These are phyloP conservation scores for Alosa sapidissima DNA, from an alignment of 2,797 vertebrate genomes.

Conservation along the genomic window DNA sequence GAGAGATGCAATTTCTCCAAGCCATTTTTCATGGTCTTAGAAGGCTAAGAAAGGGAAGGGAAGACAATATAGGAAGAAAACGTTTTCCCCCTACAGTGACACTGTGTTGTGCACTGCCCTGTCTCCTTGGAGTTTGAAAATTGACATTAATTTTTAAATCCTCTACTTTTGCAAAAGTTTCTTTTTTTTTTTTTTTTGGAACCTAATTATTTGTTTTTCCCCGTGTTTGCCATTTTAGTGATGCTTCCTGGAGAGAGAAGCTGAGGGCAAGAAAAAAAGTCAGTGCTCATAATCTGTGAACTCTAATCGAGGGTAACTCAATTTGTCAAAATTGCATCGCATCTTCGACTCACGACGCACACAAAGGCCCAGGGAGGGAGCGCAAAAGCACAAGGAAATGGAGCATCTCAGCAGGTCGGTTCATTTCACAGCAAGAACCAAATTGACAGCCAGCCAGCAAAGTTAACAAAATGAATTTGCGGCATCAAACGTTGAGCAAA, in stretches of 20 bases:
- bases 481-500: neutral
- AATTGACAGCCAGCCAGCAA: constrained; percentile 18
- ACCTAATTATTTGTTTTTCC: neutral
- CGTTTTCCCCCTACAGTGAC: constrained; percentile 43
- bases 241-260: neutral
- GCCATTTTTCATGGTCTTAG: constrained; percentile 52
- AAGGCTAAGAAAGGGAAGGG: constrained; percentile 42
- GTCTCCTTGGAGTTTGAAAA: neutral
- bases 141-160: neutral
- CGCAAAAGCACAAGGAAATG: neutral
- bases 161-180: neutral
- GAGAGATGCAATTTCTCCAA: constrained; percentile 55
- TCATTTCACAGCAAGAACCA: constrained; percentile 17
- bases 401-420: neutral
- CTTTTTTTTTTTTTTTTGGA: neutral
- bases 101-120: neutral
- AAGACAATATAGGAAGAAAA: constrained; percentile 57
- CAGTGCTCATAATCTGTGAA: constrained; percentile 15
- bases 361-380: neutral
- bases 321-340: constrained; percentile 42
- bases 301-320: constrained; percentile 13
- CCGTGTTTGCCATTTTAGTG: neutral
- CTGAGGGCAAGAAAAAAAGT: neutral
- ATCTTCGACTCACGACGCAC: neutral
- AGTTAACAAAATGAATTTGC: neutral